phyloP scores from a whole-genome alignment of 2,797 vertebrate genomes.

The Manis crassicaudata region DNA sequence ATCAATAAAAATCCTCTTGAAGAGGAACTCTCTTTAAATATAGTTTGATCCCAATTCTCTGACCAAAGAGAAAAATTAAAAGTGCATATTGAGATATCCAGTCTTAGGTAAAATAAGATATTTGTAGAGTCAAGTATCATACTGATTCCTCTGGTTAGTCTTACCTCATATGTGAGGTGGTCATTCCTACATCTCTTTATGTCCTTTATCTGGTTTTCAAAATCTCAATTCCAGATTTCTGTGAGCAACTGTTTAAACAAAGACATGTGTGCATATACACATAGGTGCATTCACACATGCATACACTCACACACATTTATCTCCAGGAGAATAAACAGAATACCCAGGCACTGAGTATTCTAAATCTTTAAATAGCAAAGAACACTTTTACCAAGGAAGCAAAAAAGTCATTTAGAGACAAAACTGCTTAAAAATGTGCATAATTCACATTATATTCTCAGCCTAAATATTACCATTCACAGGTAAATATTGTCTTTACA shows the following conservation, averaged over 20 bases:
- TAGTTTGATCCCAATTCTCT: background rate
- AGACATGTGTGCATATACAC: too few relatives aligned
- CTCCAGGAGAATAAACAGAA: constrained; percentile 10
- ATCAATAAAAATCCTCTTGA: background rate
- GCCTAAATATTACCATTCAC: constrained; percentile 48
- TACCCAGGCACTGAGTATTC: background rate
- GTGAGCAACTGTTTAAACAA: background rate
- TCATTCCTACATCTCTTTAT: background rate
- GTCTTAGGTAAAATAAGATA: background rate
- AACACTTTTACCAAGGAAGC: background rate
- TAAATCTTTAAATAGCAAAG: constrained; percentile 33
- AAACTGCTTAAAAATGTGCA: constrained; percentile 41
- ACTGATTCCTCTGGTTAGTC: background rate
- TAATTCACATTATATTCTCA: constrained; percentile 45
- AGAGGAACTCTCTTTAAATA: background rate
- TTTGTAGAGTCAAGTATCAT: background rate
- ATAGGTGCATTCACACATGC: too few relatives aligned
- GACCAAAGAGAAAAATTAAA: background rate
- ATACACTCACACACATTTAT: too few relatives aligned
- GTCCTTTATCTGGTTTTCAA: background rate
- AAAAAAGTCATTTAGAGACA: background rate
- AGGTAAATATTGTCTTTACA: constrained; percentile 41
- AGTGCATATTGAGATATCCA: background rate
- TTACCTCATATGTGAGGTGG: background rate
- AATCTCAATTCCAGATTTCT: background rate